These are phyloP conservation scores for Brachylomia viminalis DNA, from an alignment of 2,888 invertebrate species.

Conservation along the genomic window DNA sequence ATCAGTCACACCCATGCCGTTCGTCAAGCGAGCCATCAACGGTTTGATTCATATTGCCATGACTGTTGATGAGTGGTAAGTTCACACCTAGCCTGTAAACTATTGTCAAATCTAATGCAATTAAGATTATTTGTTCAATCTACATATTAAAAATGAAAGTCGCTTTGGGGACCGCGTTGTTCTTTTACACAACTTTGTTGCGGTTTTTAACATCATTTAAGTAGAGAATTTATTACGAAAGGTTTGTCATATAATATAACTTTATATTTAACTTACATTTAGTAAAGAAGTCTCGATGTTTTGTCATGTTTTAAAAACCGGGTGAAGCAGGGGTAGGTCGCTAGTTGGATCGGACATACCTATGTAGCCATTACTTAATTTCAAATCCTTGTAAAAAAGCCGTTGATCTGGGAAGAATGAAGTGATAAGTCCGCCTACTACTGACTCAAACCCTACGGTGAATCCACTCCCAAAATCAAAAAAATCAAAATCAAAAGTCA, in stretches of 20 bases:
- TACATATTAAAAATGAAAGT: neutral
- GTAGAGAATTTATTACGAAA: neutral
- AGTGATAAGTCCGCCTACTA: neutral
- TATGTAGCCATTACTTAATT: neutral
- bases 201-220: neutral
- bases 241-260: neutral
- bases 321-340: neutral
- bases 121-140: neutral
- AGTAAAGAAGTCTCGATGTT: neutral
- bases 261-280: neutral
- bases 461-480: too few relatives aligned
- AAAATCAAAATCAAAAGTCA: too few relatives aligned
- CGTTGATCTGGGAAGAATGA: neutral
- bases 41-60: slow-evolving; percentile 56
- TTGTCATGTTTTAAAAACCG: neutral
- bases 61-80: slow-evolving; percentile 68
- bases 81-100: neutral
- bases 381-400: neutral
- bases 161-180: neutral
- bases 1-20: slow-evolving; percentile 74
- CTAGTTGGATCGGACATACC: neutral
- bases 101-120: too few relatives aligned
- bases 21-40: slow-evolving; percentile 73
- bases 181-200: neutral
- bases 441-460: neutral